Base-by-base conservation (phyloP, 2,797 vertebrate species). In the Taeniopygia guttata region DNA sequence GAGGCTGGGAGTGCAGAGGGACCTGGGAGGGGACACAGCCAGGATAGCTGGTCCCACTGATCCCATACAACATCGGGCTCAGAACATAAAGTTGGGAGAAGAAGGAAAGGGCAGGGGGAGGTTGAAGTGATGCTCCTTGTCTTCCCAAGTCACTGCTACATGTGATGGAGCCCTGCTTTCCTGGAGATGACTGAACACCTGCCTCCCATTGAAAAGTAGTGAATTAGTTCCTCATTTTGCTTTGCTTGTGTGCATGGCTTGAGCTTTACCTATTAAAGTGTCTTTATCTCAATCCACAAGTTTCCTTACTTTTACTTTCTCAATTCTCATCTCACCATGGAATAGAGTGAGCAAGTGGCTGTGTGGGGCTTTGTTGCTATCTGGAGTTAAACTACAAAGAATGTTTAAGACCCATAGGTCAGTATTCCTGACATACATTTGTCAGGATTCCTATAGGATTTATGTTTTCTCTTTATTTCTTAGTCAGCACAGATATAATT, bases 61-160 rank as follows among this genome's bases (percentile, higher is more conserved):
- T n/a, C n/a, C 25, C 23, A 40, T 19, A 8, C 1, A 0, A 13
- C 2, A 1, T 56, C 20, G 45, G 4, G 0, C 29, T 49, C 51
- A 51, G 43, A n/a, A 30, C 45, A 45, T 16, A 38, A 40, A 51
- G 9, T n/a, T 76, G 56, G 20, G n/a, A 49, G 9, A 56, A 56
- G 43, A 19, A 70, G 25, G 10, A 19, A 54, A 54, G 34, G 13
- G 10, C 9, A 25, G 6, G 17, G 12, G 2, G 13, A 40, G 5
- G 52, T 77, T 32, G 45, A 60, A 55, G 27, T 54, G 30, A 58
- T 52, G 7, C 3, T 27, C 5, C 52, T 46, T 42, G 18, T 64
- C 45, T 66, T 89, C 30, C 38, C 16, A 46, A 46, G 34, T 34
- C 29, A 32, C 26, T 11, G 4, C 23, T 23, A 46, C 9, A 3